Percentiles rank a stretch among this genome's conserved stretches.
Evolutionary conservation across 1,140 invertebrate genomes (phyloP).

Genomic region (Sminthurinus signatus): DNA sequence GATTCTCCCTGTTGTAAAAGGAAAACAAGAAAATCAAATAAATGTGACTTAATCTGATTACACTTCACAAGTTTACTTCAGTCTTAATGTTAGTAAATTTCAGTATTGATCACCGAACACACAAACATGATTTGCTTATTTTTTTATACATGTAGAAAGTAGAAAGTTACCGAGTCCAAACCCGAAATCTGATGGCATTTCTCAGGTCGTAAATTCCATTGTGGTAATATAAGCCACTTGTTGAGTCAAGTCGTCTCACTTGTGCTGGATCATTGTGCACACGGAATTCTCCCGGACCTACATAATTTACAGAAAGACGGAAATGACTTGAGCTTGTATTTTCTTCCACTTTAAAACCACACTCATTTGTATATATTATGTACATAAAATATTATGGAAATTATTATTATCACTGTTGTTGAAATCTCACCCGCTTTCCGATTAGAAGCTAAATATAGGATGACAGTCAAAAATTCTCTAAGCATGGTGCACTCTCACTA

Average conservation of each 20-base stretch:
- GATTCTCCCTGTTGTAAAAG: conserved; percentile 20
- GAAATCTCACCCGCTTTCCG: conserved; percentile 6
- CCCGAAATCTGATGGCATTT: conserved; percentile 19
- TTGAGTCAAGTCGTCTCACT: conserved; percentile 13
- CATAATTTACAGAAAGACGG: too few species aligned
- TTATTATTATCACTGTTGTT: too few species aligned
- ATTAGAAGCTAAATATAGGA: conserved; percentile 1
- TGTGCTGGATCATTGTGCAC: conserved; percentile 20
- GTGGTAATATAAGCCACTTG: background rate
- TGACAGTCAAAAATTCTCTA: background rate
- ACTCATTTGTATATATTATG: too few species aligned
- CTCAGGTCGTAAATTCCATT: conserved; percentile 28
- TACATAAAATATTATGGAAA: too few species aligned
- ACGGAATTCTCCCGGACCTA: conserved; percentile 17
- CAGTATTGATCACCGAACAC: background rate
- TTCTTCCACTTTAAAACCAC: too few species aligned
- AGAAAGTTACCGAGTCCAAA: conserved; percentile 27
- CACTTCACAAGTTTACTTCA: background rate
- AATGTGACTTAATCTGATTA: background rate
- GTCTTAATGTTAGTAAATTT: too few species aligned
- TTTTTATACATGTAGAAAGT: too few species aligned
- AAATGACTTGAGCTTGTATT: too few species aligned
- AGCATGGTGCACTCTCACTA: too few species aligned
- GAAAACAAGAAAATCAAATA: background rate
- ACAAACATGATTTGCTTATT: background rate